Conservation (phyloP, 2,888 invertebrate species). For the Nemurella pictetii region DNA sequence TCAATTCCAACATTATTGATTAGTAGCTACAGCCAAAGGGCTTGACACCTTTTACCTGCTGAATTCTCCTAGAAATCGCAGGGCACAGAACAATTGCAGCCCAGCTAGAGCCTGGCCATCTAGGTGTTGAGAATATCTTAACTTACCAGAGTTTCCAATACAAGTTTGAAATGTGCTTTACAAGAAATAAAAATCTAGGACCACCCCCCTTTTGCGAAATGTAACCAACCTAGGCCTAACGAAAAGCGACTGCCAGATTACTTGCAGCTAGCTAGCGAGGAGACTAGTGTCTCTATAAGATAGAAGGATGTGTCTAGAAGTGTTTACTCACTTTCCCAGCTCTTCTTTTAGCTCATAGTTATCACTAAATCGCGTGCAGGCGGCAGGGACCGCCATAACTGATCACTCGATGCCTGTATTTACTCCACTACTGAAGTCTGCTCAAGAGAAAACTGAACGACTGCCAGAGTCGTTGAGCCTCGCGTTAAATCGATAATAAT, state of each 20-base stretch:
- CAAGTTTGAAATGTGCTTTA: neutral
- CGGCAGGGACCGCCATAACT: conserved; percentile 83
- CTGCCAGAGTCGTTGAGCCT: conserved; percentile 46
- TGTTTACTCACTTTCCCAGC: conserved; percentile 90
- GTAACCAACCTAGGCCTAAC: conserved; percentile 1
- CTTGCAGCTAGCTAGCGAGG: neutral
- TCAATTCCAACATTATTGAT: conserved; percentile 6
- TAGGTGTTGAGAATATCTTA: too few relatives aligned
- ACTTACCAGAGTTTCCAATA: neutral
- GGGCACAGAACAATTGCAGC: neutral
- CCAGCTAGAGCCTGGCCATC: neutral
- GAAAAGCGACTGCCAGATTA: neutral
- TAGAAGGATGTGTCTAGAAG: neutral
- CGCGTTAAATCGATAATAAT: conserved; percentile 42
- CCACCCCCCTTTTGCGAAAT: conserved; percentile 7
- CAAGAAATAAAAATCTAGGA: neutral
- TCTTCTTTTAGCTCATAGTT: conserved; percentile 99
- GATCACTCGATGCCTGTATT: conserved; percentile 45
- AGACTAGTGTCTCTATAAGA: neutral
- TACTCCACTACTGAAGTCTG: conserved; percentile 45
- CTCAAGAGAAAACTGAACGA: conserved; percentile 42
- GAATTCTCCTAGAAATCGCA: neutral
- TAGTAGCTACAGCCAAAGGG: conserved; percentile 9
- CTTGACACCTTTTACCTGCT: neutral
- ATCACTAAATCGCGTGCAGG: conserved; percentile 97